phyloP scores from a whole-genome alignment of 2,888 invertebrate genomes.

The Metallyticus violacea region DNA sequence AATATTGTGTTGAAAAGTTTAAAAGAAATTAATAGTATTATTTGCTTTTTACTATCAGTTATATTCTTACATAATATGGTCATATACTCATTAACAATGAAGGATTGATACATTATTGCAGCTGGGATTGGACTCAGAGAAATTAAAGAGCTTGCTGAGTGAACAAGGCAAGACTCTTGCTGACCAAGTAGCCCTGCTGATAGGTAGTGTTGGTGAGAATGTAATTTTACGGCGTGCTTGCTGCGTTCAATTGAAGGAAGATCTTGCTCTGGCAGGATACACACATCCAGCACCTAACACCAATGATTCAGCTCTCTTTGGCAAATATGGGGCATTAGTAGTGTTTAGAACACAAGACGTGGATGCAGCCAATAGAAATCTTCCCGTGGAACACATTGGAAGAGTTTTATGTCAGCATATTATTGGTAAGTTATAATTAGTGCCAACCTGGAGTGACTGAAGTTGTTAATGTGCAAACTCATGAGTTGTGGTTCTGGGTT shows the following conservation, averaged over 20 bases:
- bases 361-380: neutral
- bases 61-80: too few species aligned
- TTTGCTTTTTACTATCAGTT: too few species aligned
- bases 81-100: too few species aligned
- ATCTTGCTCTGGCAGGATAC: slow-evolving; percentile 62
- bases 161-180: slow-evolving; percentile 68
- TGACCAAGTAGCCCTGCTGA: slow-evolving; percentile 79
- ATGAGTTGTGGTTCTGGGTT: too few species aligned
- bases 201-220: slow-evolving; percentile 90
- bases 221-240: slow-evolving; percentile 75
- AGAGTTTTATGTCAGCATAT: slow-evolving; percentile 88
- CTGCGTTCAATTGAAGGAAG: slow-evolving; percentile 58
- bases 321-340: slow-evolving; percentile 83
- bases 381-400: slow-evolving; percentile 51
- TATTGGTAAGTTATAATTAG: slow-evolving; percentile 55
- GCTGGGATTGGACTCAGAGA: slow-evolving; percentile 64
- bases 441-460: too few species aligned
- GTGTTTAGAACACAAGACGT: slow-evolving; percentile 54
- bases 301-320: slow-evolving; percentile 57
- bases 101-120: slow-evolving; percentile 37
- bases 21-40: too few species aligned
- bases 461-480: too few species aligned
- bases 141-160: slow-evolving; percentile 60
- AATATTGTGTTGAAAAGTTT: too few species aligned
- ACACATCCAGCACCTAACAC: slow-evolving; percentile 72